Evolutionary conservation across 1,140 invertebrate species (phyloP), one percentile per base, ranked within the genome.

Genomic region (Brachionus angularis): DNA sequence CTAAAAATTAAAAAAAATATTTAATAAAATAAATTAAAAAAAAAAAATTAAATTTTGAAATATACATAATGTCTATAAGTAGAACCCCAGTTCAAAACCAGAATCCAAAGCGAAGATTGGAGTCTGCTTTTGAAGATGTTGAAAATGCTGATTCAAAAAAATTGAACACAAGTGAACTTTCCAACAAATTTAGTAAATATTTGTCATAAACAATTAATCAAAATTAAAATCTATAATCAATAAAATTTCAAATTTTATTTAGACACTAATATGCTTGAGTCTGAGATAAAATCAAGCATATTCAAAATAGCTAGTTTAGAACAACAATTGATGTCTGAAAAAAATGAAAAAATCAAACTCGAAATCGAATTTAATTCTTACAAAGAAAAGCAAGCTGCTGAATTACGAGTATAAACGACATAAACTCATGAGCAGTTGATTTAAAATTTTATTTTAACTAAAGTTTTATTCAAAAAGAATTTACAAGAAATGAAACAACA

Each of bases 291-390:
- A 58, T 58, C 53, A 14, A 58, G 53, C 25, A 14, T 58, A 23
- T 58, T 58, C n/a, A 58, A 58, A 58, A 58, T 58, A 58, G 53
- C 53, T 3, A 58, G 33, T 23, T 36, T 58, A 18, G 53, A 58
- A 21, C 53, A 58, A 18, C 53, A 58, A 25, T 21, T 58, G 7
- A 23, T 58, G 33, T 36, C 53, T 8, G 53, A 58, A 58, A 58
- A 58, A 58, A 58, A 58, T 58, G 53, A 58, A 36, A 33, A 34
- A 14, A 42, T n/a, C 2, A 58, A 39, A 25, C 53, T 58, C 25
- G 53, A 58, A 58, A 58, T 58, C 33, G 53, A 58, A 58, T 58
- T 39, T 25, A 58, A 39, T 5, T 25, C 33, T 5, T 39, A 58
- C 18, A 58, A 58, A 42, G 53, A 58, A 23, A 58, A 36, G 27